Evolutionary conservation across 2,797 vertebrate genomes (phyloP), one percentile per base, ranked within the genome.

Genomic region (Accipiter superciliosus): DNA sequence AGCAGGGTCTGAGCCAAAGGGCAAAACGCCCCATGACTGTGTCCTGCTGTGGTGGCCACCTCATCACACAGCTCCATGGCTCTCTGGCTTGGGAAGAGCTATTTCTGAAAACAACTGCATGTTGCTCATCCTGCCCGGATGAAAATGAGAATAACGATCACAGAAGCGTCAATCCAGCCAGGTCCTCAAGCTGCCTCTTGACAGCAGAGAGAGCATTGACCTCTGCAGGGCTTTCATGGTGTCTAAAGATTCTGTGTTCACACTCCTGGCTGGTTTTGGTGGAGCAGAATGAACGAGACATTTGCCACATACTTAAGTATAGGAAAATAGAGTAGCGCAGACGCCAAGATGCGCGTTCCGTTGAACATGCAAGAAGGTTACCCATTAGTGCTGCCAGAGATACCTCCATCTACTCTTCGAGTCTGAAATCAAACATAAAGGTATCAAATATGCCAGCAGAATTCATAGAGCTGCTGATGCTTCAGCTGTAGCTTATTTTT

Each of bases 1-100:
- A 67, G 52, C 16, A 59, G 18, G 9, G 19, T 25, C 35, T 63
- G 74, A 79, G 39, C 17, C 45, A 45, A 62, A 72, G 9, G 59
- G 26, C 44, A 58, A 39, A 61, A 47, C 5, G 21, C n/a, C 15
- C 13, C 1, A 0, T 2, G 6, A 42, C 14, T 11, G 3, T 6
- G 29, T 49, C 45, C 55, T 83, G 72, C 35, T 0, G 0, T 15
- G 57, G 62, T 63, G 62, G n/a, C 28, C 62, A 52, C n/a, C 58
- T 82, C 62, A 24, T 2, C 73, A 28, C 42, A 57, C 10, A 59
- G 24, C 39, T 62, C 29, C 35, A 33, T 0, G 0, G 14, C 39
- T 3, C 40, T 61, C 39, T 52, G 37, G 12, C 39, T 67, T 17
- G 52, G 39, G 24, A 59, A 85, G 39, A 66, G 62, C 24, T 45